Base-by-base conservation (phyloP, 1,140 invertebrate species). In the Drosophila tsacasi region DNA sequence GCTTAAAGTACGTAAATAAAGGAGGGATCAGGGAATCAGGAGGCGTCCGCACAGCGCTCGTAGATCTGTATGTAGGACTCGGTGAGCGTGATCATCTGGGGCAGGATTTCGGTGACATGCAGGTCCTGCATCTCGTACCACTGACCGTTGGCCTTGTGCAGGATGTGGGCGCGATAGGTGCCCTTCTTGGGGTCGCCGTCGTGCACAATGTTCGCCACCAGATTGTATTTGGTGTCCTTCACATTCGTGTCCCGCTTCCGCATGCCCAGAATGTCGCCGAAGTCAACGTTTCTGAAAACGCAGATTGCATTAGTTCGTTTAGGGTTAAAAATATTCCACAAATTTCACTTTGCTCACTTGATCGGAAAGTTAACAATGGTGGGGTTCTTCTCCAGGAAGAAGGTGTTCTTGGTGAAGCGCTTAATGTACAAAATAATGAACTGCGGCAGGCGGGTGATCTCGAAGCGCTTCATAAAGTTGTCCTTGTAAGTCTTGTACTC, bases 401-500 rank as follows among this genome's bases (percentile, higher is more conserved):
- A 99, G 32, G 98, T 99, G 93, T 99, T 99, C 93, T 99, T 99
- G 5, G 98, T 99, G 93, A 99, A 99, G 79, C 99, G 95, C 94
- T 99, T 99, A 50, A 99, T 98, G 80, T 99, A 99, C 55, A 99
- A 93, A 85, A 99, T 99, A 17, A 99, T 95, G 94, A 98, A 99
- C n/a, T 98, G 98, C 13, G 99, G 99, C 50, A 99, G 94, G 84
- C 96, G 94, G 0, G 97, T 98, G 30, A 99, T 97, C 94, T 99
- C 98, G 94, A 99, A 99, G 83, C 97, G 95, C 92, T 99, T 99
- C 94, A 99, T 94, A 90, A 98, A 98, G 91, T 99, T 99, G 92
- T 99, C 99, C 93, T 99, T 99, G 92, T 99, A 99, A 0, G 99
- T 99, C 94, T 99, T 99, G 93, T 99, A 99, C 93, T 99, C 99